A percentile compares a stretch with the other conserved stretches of the same genome.
phyloP scores from a whole-genome alignment of 2,797 vertebrate genomes.

The Sandelia bainsii region DNA sequence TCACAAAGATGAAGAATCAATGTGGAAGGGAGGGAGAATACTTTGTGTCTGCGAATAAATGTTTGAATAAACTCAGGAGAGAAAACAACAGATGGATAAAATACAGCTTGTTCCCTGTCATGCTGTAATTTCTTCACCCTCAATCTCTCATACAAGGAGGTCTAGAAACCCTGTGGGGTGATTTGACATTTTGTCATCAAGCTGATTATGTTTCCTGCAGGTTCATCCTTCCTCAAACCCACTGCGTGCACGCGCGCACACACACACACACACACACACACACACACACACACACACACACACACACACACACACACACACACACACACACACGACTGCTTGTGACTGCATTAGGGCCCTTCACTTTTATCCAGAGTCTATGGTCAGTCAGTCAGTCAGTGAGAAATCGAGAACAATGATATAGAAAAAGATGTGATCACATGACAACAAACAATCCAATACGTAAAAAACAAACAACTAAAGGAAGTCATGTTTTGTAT shows the following conservation, averaged over 20 bases:
- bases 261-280: constrained; percentile 8
- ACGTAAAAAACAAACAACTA: too few species aligned
- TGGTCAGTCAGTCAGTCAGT: constrained; percentile 50
- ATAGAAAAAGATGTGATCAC: constrained; percentile 25
- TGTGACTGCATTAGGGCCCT: constrained; percentile 31
- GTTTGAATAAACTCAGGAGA: constrained; percentile 20
- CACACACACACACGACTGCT: constrained; percentile 8
- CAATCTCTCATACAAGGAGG: constrained; percentile 54
- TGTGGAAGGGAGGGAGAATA: neutral
- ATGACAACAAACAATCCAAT: neutral
- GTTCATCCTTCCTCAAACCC: constrained; percentile 54
- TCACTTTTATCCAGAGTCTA: constrained; percentile 40
- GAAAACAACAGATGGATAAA: constrained; percentile 27
- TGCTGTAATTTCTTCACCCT: constrained; percentile 40
- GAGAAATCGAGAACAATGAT: constrained; percentile 45
- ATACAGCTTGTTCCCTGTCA: constrained; percentile 20
- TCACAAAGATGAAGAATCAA: neutral
- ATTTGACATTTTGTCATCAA: constrained; percentile 79
- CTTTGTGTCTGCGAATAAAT: neutral
- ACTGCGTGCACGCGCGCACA: constrained; percentile 11
- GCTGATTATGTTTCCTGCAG: constrained; percentile 76
- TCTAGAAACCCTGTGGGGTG: constrained; percentile 68
- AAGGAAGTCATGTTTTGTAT: neutral
- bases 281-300: constrained; percentile 17
- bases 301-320: constrained; percentile 10